These are phyloP conservation scores for Erythrolamprus reginae DNA, from an alignment of 2,113 vertebrate species.

Conservation along the genomic window DNA sequence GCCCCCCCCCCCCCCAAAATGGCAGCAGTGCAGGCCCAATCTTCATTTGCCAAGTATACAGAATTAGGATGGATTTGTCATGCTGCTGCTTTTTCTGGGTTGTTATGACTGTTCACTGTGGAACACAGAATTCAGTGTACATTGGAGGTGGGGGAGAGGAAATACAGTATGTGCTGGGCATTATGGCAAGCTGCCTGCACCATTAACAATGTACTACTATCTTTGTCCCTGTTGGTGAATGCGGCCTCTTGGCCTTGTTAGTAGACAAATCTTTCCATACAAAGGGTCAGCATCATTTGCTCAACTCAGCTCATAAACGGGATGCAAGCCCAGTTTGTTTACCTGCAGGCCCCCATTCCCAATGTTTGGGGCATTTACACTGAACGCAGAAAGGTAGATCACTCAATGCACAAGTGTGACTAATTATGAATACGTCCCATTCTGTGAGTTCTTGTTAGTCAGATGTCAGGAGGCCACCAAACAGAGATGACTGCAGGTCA, in stretches of 20 bases:
- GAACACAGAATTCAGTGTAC: background rate
- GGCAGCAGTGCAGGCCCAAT: background rate
- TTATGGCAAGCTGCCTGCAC: background rate
- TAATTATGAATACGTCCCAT: background rate
- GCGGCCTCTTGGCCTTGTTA: background rate
- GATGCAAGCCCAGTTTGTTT: background rate
- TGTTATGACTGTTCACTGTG: background rate
- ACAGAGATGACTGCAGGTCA: constrained; percentile 17
- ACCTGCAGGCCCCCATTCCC: background rate
- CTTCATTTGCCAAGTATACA: background rate
- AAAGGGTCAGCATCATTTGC: background rate
- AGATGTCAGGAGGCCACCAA: constrained; percentile 23
- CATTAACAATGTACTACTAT: background rate
- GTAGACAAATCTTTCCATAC: background rate
- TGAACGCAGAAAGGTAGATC: background rate
- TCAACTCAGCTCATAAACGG: background rate
- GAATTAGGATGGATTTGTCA: background rate
- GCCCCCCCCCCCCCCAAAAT: no score
- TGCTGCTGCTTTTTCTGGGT: background rate
- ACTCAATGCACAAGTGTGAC: background rate
- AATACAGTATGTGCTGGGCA: background rate
- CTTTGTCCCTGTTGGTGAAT: background rate
- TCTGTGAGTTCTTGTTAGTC: background rate
- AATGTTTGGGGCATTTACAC: background rate
- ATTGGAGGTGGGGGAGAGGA: no score